phyloP scores from a whole-genome alignment of 2,888 invertebrate species.

The Stenolophus ochropezus region DNA sequence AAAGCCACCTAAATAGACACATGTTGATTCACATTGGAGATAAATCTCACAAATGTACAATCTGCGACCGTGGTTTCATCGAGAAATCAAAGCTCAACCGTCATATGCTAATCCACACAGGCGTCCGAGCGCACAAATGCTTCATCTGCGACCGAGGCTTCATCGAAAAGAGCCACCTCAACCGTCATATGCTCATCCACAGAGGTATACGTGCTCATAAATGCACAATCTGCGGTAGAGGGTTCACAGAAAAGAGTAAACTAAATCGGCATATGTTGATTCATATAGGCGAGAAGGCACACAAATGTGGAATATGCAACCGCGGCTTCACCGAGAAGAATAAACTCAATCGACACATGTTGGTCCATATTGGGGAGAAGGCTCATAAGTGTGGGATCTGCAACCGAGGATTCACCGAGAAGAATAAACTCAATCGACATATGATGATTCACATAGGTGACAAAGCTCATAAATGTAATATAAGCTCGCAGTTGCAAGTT shows the following conservation, averaged over 20 bases:
- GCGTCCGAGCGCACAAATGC: conserved; percentile 48
- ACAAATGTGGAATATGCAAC: conserved; percentile 51
- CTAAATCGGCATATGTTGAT: conserved; percentile 52
- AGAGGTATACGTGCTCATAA: conserved; percentile 49
- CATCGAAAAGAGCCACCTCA: conserved; percentile 52
- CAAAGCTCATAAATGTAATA: conserved; percentile 49
- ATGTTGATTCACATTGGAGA: conserved; percentile 55
- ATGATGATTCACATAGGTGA: conserved; percentile 57
- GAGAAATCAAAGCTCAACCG: conserved; percentile 51
- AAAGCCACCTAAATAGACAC: conserved; percentile 50
- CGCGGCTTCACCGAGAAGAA: conserved; percentile 53
- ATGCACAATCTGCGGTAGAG: conserved; percentile 49
- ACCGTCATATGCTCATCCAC: conserved; percentile 53
- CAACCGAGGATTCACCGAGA: conserved; percentile 53
- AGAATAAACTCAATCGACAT: conserved; percentile 53
- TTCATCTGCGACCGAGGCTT: conserved; percentile 54
- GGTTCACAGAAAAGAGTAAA: conserved; percentile 56
- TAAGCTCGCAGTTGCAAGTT: background rate
- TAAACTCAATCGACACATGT: conserved; percentile 51
- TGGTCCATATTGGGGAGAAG: conserved; percentile 53
- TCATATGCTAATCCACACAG: conserved; percentile 50
- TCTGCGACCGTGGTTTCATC: conserved; percentile 53
- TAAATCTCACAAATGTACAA: conserved; percentile 54
- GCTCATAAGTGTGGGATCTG: conserved; percentile 49
- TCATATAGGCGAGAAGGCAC: conserved; percentile 51